A percentile compares a stretch with the other conserved stretches of the same genome.
phyloP scores from a whole-genome alignment of 2,113 vertebrate species.

The Oncorhynchus tshawytscha region DNA sequence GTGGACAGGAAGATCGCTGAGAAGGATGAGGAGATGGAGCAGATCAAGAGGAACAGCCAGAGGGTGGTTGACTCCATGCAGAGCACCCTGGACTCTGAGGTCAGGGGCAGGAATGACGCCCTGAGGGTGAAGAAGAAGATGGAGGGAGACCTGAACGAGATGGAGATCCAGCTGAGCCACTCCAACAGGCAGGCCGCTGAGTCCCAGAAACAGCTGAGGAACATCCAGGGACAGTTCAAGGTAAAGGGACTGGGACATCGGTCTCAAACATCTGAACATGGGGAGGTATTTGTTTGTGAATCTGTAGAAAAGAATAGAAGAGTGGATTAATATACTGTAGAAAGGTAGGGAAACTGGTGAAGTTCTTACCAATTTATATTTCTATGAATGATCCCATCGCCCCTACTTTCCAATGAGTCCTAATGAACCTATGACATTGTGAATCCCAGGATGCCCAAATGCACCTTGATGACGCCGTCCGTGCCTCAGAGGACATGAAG shows the following conservation, averaged over 20 bases:
- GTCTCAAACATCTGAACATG: neutral
- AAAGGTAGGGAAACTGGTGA: neutral
- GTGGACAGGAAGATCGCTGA: constrained; percentile 74
- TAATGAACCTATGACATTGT: no score
- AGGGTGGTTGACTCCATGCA: constrained; percentile 71
- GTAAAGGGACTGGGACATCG: constrained; percentile 39
- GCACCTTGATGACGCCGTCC: constrained; percentile 1
- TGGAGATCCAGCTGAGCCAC: constrained; percentile 77
- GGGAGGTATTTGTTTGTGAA: neutral
- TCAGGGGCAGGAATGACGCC: constrained; percentile 73
- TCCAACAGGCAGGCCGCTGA: constrained; percentile 76
- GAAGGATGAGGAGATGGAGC: constrained; percentile 76
- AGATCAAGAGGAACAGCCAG: constrained; percentile 76
- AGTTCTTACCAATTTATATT: neutral
- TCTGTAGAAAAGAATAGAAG: neutral
- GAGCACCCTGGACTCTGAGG: constrained; percentile 70
- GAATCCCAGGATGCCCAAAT: no score
- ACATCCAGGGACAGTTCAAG: constrained; percentile 74
- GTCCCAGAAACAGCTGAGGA: constrained; percentile 80
- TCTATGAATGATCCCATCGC: neutral
- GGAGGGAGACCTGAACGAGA: constrained; percentile 77
- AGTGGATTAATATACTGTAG: neutral
- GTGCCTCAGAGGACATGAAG: constrained; percentile 70
- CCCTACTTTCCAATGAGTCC: neutral
- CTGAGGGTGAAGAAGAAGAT: constrained; percentile 79